phyloP scores from a whole-genome alignment of 2,113 vertebrate species.

The Phodopus roborovskii region DNA sequence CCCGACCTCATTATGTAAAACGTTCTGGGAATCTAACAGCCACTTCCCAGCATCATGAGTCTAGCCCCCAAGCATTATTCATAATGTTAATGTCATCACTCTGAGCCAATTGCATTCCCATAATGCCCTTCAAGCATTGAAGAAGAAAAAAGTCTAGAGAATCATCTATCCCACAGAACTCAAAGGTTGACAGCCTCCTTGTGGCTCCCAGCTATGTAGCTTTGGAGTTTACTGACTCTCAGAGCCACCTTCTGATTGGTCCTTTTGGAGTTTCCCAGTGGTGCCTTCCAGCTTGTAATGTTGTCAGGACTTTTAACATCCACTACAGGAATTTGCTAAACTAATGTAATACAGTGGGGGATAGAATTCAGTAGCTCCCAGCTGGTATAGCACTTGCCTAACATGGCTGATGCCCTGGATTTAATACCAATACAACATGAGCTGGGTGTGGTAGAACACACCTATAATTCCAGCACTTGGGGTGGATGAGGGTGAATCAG shows the following conservation, averaged over 20 bases:
- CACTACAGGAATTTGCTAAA: not conserved
- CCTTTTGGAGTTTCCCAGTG: not conserved
- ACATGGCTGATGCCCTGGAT: not conserved
- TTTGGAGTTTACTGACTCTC: not conserved
- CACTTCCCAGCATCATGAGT: conserved; percentile 60
- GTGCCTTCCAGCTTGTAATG: not conserved
- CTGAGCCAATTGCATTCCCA: conserved; percentile 27
- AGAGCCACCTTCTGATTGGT: not conserved
- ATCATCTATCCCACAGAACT: not conserved
- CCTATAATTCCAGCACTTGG: not conserved
- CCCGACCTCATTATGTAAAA: conserved; percentile 64
- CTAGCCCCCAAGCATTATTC: conserved; percentile 61
- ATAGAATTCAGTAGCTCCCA: not conserved
- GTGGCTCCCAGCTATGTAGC: no score
- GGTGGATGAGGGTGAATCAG: not conserved
- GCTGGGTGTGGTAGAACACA: not conserved
- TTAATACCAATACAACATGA: not conserved
- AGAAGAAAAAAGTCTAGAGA: conserved; percentile 12
- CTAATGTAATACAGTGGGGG: not conserved
- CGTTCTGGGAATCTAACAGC: conserved; percentile 75
- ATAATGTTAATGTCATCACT: conserved; percentile 60
- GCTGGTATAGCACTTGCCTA: not conserved
- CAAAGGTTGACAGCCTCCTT: not conserved
- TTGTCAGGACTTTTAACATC: not conserved
- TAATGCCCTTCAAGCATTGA: conserved; percentile 25